phyloP scores from a whole-genome alignment of 2,888 invertebrate species.

The Malacosoma neustria region DNA sequence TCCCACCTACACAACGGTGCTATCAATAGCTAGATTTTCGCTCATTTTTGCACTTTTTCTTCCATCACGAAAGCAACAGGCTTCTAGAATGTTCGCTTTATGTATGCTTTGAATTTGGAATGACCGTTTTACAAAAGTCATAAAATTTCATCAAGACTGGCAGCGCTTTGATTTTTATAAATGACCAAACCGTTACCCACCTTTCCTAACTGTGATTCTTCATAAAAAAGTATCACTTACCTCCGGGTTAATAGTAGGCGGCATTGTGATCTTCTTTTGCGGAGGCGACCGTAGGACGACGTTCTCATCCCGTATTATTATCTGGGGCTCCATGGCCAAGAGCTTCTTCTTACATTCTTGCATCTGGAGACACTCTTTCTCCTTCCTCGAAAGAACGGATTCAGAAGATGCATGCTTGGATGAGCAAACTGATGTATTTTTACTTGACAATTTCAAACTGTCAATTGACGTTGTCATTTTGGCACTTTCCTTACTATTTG shows the following conservation, averaged over 20 bases:
- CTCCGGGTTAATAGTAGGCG: constrained; percentile 61
- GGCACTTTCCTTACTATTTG: constrained; percentile 55
- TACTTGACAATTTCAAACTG: constrained; percentile 64
- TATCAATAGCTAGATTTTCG: no score
- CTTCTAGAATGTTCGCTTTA: no score
- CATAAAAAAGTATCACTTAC: no score
- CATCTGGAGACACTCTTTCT: constrained; percentile 62
- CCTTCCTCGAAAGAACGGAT: constrained; percentile 61
- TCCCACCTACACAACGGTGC: no score
- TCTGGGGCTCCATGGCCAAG: constrained; percentile 62
- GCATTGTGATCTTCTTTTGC: constrained; percentile 68
- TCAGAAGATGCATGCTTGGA: constrained; percentile 68
- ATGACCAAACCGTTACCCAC: no score
- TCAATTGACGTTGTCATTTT: constrained; percentile 64
- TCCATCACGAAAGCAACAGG: no score
- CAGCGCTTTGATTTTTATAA: no score
- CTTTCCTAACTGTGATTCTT: no score
- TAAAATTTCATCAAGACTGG: no score
- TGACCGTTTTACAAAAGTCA: no score
- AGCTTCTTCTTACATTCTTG: constrained; percentile 68
- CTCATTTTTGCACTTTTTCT: no score
- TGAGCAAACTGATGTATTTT: constrained; percentile 50
- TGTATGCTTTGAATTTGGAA: no score
- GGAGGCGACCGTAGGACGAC: constrained; percentile 61
- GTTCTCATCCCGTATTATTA: constrained; percentile 66